Base-by-base conservation (phyloP, 2,797 vertebrate genomes). In the Sciurus carolinensis region DNA sequence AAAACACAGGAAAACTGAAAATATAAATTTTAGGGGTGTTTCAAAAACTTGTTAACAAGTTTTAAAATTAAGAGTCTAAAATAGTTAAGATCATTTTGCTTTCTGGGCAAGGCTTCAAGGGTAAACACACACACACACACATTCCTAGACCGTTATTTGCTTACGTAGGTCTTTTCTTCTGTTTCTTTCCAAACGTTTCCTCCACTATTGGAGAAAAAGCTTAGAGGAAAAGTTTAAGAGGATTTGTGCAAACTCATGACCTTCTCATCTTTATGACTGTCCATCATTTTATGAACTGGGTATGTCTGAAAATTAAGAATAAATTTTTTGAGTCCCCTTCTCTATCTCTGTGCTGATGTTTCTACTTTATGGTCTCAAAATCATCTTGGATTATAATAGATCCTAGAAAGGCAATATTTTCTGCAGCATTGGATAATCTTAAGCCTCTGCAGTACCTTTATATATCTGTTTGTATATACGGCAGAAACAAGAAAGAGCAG, bases 31-130 rank as follows among this genome's bases (percentile, higher is more conserved):
- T 67, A 73, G 95, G 90, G 1, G 93, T 96, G 95, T 14, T 75
- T 97, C 93, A n/a, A 89, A 95, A 95, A 88, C 80, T 94, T 83
- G 96, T 98, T 97, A 96, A 54, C 52, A 97, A 97, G 47, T 57
- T 76, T 59, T 92, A 96, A 95, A 96, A 92, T 77, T 94, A 93
- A 82, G 83, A 85, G 73, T 92, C 67, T 33, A 95, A 95, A 97
- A 98, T 94, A 95, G 72, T 95, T 90, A 97, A 95, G 97, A 90
- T 97, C 76, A 94, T 97, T 91, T 95, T 93, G 75, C 95, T 98
- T 95, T 95, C 93, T 97, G 11, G 26, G 59, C 90, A 0, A 7
- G 82, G 2, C 33, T 50, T 12, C 26, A 3, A 62, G 3, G 0
- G 13, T 30, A 36, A 4, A 17, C 28, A 20, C 5, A 30, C 15